Conservation (phyloP, 1,140 invertebrate genomes). For the Cepaea nemoralis region DNA sequence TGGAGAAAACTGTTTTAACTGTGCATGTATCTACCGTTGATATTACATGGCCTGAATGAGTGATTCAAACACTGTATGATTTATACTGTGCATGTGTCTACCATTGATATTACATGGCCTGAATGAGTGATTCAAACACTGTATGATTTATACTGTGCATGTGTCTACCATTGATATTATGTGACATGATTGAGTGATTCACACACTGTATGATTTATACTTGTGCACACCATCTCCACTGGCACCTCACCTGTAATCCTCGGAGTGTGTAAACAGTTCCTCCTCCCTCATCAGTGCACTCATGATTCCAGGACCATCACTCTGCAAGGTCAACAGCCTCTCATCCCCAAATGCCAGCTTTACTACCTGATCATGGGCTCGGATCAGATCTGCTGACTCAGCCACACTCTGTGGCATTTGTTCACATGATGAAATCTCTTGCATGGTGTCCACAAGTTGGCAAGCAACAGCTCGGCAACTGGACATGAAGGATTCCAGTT, state of each 20-base stretch:
- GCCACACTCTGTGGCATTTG: constrained; percentile 52
- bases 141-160: too few species aligned
- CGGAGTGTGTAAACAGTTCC: constrained; percentile 55
- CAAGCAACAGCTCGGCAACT: constrained; percentile 61
- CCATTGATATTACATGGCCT: too few species aligned
- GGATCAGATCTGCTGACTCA: constrained; percentile 59
- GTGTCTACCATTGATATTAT: too few species aligned
- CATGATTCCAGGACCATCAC: constrained; percentile 64
- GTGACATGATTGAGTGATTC: too few species aligned
- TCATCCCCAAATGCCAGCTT: constrained; percentile 63
- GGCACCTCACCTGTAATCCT: constrained; percentile 63
- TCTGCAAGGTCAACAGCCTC: constrained; percentile 60
- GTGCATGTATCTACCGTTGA: too few species aligned
- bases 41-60: too few species aligned
- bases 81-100: too few species aligned
- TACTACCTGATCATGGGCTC: constrained; percentile 62
- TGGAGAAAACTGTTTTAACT: too few species aligned
- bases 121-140: too few species aligned
- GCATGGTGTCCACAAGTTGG: constrained; percentile 63
- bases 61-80: too few species aligned
- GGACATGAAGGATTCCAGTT: constrained; percentile 67
- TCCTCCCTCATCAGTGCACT: constrained; percentile 58
- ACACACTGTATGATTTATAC: too few species aligned
- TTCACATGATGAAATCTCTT: constrained; percentile 55
- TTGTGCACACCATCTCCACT: too few species aligned